phyloP scores from a whole-genome alignment of 35 echinoderm and acorn worm species.

The Lytechinus variegatus region DNA sequence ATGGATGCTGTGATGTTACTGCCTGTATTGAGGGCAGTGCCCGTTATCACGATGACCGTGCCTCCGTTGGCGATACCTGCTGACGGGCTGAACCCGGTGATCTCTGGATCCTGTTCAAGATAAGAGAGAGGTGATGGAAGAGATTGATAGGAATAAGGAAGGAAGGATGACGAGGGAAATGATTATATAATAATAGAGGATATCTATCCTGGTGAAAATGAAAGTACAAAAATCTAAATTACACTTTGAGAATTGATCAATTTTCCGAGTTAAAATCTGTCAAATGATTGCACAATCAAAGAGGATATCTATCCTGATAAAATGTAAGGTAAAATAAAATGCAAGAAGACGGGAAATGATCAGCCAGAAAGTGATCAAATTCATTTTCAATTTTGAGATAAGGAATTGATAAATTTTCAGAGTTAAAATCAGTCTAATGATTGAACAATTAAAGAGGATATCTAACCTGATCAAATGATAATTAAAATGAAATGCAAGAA shows the following conservation, averaged over 20 bases:
- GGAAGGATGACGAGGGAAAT: background rate
- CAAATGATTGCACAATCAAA: background rate
- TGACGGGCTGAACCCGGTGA: background rate
- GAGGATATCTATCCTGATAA: background rate
- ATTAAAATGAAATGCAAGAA: no score
- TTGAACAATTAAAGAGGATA: background rate
- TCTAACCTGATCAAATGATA: no score
- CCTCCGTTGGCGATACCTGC: background rate
- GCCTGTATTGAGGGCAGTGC: background rate
- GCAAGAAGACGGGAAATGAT: no score
- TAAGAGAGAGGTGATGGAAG: background rate
- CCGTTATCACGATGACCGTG: background rate
- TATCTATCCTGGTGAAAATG: background rate
- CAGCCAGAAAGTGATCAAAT: no score
- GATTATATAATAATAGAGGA: background rate
- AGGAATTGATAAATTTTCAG: no score
- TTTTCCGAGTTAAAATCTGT: no score
- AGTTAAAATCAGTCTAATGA: no score
- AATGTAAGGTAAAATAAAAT: no score
- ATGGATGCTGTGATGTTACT: slow-evolving; percentile 30
- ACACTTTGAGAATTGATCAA: no score
- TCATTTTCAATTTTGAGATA: no score
- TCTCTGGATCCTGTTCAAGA: slow-evolving; percentile 7
- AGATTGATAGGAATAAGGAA: background rate
- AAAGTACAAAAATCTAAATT: no score